A percentile compares a stretch with the other conserved stretches of the same genome.
These are phyloP conservation scores for Colossoma macropomum DNA, from an alignment of 2,113 vertebrate genomes.

Conservation along the genomic window DNA sequence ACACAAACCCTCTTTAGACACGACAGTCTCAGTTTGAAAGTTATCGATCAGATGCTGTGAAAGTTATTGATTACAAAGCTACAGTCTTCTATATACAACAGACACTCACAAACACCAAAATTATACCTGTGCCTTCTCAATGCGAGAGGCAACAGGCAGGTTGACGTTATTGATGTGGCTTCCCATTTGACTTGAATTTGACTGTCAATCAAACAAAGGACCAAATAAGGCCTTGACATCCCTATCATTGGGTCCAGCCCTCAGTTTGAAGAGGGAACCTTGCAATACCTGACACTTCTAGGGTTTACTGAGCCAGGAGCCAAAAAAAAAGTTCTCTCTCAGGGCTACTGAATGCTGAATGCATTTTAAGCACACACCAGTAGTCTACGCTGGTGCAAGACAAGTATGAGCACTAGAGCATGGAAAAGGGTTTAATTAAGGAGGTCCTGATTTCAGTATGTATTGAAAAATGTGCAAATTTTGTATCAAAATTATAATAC, in stretches of 20 bases:
- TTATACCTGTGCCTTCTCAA: slow-evolving; percentile 19
- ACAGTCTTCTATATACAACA: not conserved
- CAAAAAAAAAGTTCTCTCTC: slow-evolving; percentile 7
- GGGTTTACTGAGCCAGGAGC: slow-evolving; percentile 21
- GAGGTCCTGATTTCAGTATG: too few relatives aligned
- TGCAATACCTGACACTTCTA: slow-evolving; percentile 42
- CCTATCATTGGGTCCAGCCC: slow-evolving; percentile 14
- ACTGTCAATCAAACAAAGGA: slow-evolving; percentile 24
- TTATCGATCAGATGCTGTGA: not conserved
- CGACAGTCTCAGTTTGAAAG: not conserved
- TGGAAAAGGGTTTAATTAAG: too few relatives aligned
- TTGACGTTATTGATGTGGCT: slow-evolving; percentile 31
- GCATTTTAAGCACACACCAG: too few relatives aligned
- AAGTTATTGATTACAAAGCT: not conserved
- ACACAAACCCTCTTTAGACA: not conserved
- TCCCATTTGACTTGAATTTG: slow-evolving; percentile 28
- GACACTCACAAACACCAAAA: not conserved
- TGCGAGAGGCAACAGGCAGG: slow-evolving; percentile 12
- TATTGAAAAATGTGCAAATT: too few relatives aligned
- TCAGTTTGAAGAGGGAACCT: slow-evolving; percentile 3
- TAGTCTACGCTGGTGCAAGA: too few relatives aligned
- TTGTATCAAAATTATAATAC: too few relatives aligned
- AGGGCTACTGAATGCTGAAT: too few relatives aligned
- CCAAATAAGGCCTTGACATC: slow-evolving; percentile 19
- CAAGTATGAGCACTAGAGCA: too few relatives aligned